Base-by-base conservation (phyloP, 2,888 invertebrate genomes). In the Drosophila maculinotata region DNA sequence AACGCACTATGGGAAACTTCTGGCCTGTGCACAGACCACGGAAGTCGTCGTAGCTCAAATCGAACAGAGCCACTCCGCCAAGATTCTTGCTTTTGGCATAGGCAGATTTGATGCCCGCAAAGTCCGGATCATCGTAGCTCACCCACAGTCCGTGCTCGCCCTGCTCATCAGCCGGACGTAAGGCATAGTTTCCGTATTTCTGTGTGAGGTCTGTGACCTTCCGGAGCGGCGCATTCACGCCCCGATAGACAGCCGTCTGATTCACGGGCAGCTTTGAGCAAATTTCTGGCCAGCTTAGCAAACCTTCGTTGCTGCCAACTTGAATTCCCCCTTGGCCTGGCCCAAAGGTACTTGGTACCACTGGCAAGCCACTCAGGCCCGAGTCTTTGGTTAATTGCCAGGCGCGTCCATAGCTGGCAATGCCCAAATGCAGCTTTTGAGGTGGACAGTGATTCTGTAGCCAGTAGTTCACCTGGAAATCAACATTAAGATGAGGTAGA, bases 91-190 rank as follows among this genome's bases (percentile, higher is more conserved):
- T 93, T 79, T 95, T 93, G 41, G 92, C 95, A 88, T 95, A 97
- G 8, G 92, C 90, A 0, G 96, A 95, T 89, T 96, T 97, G 83
- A 95, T 94, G 26, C 95, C 95, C 33, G 95, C 96, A 0, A 96
- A 95, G 79, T 96, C 96, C 0, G 96, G 95, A 89, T 96, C 96
- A 86, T 97, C 96, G 89, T 94, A 97, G 67, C 95, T 94, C 7
- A 96, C 95, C 97, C 97, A 97, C 7, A 96, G 90, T 1, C 97
- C 97, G 8, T 93, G 93, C 3, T 94, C 93, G 0, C 94, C 94
- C 47, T 92, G 93, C 17, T 94, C 93, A 54, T 94, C 93, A 41
- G 95, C 95, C 0, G 95, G 91, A 51, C 95, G 94, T 92, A 94
- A 95, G 0, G 95, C 96, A 89, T 96, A 97, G 12, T 95, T 94